Evolutionary conservation across 2,888 invertebrate species (phyloP).

Genomic region (Notodonta ziczac): DNA sequence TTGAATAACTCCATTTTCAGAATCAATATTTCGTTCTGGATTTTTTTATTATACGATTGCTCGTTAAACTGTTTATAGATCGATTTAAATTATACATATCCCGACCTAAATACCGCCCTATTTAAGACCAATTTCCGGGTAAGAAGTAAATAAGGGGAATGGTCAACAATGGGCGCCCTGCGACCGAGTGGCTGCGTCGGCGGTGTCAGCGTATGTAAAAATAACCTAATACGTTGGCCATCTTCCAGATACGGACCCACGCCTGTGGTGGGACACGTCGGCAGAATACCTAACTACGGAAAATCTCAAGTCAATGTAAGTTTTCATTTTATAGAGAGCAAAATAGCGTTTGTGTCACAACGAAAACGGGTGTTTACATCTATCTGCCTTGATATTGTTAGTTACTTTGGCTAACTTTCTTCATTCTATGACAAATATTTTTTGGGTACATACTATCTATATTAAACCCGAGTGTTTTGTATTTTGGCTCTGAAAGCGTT

Average conservation of each 20-base stretch:
- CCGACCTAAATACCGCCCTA: slow-evolving; percentile 14
- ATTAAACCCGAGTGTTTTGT: neutral
- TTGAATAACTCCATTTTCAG: neutral
- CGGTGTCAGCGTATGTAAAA: slow-evolving; percentile 62
- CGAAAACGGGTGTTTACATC: neutral
- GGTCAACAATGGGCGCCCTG: slow-evolving; percentile 55
- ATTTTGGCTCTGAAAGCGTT: neutral
- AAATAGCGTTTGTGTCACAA: neutral
- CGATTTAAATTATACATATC: neutral
- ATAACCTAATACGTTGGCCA: slow-evolving; percentile 72
- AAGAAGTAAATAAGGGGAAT: slow-evolving; percentile 48
- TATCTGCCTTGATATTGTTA: neutral
- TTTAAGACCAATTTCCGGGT: slow-evolving; percentile 35
- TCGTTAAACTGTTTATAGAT: neutral
- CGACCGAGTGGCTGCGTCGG: slow-evolving; percentile 33
- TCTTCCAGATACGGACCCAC: slow-evolving; percentile 74
- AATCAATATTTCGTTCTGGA: neutral
- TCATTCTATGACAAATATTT: neutral
- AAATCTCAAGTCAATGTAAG: slow-evolving; percentile 79
- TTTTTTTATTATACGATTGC: slow-evolving; percentile 2
- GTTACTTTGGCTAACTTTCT: neutral
- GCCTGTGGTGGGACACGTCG: slow-evolving; percentile 71
- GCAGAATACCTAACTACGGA: slow-evolving; percentile 80
- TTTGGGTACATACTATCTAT: neutral
- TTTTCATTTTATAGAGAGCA: slow-evolving; percentile 20